These are phyloP conservation scores for Parasteatoda lunata DNA, from an alignment of 2,888 invertebrate genomes.

Conservation along the genomic window DNA sequence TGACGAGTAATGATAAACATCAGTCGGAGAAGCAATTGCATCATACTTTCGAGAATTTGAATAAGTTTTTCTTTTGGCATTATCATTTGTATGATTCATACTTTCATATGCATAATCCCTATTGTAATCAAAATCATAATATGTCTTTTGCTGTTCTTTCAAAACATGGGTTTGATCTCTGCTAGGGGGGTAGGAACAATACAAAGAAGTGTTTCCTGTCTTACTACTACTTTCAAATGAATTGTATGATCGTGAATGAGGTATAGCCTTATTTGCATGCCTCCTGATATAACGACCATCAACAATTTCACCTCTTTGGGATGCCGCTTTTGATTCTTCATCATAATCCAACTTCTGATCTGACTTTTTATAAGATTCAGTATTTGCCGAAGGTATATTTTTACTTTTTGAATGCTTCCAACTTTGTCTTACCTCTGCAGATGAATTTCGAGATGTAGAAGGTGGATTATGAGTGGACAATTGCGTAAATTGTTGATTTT, in stretches of 20 bases:
- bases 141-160: background rate
- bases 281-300: conserved; percentile 54
- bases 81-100: background rate
- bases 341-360: background rate
- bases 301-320: conserved; percentile 38
- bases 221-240: background rate
- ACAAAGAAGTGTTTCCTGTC: no score
- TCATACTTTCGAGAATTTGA: background rate
- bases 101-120: background rate
- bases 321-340: background rate
- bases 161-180: no score
- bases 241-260: conserved; percentile 1
- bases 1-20: conserved; percentile 35
- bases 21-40: conserved; percentile 5
- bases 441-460: no score
- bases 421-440: no score
- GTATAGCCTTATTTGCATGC: conserved; percentile 21
- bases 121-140: background rate
- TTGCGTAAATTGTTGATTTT: background rate
- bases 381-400: background rate
- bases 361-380: no score
- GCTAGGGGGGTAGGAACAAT: no score
- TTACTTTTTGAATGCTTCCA: background rate
- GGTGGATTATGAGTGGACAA: background rate
- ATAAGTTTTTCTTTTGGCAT: background rate